A percentile compares a stretch with the other conserved stretches of the same genome.
These are phyloP conservation scores for Gasterosteus aculeatus DNA, from an alignment of 2,113 vertebrate species.

Conservation along the genomic window DNA sequence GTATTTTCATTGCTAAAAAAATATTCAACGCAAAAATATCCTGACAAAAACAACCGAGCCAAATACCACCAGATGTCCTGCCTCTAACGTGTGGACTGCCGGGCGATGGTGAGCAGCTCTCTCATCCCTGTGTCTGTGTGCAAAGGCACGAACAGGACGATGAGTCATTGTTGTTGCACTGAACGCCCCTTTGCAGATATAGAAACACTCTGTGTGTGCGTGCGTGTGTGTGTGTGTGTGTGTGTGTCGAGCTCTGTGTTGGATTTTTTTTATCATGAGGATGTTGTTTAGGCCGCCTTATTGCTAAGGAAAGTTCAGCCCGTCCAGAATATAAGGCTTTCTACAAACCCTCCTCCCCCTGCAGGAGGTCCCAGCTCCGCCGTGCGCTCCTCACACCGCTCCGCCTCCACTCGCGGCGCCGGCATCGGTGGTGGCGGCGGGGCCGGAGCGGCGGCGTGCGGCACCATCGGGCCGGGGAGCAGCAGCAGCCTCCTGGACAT, in stretches of 20 bases:
- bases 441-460: slow-evolving; percentile 67
- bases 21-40: not conserved
- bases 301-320: not conserved
- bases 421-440: slow-evolving; percentile 34
- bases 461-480: slow-evolving; percentile 71
- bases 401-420: slow-evolving; percentile 58
- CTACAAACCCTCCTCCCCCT: not conserved
- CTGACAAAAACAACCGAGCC: too few species aligned
- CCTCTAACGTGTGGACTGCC: slow-evolving; percentile 17
- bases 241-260: not conserved
- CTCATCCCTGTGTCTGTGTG: slow-evolving; percentile 63
- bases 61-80: too few species aligned
- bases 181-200: slow-evolving; percentile 40
- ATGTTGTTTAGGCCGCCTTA: too few species aligned
- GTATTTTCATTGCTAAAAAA: not conserved
- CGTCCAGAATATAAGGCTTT: not conserved
- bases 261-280: not conserved
- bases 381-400: slow-evolving; percentile 68
- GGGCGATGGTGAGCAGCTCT: slow-evolving; percentile 35
- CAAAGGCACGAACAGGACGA: slow-evolving; percentile 58
- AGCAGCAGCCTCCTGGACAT: slow-evolving; percentile 90
- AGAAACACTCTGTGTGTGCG: slow-evolving; percentile 52
- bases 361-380: slow-evolving; percentile 80
- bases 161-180: slow-evolving; percentile 64
- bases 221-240: not conserved